Conservation (phyloP, 2,113 vertebrate species). For the Lepus timidus region DNA sequence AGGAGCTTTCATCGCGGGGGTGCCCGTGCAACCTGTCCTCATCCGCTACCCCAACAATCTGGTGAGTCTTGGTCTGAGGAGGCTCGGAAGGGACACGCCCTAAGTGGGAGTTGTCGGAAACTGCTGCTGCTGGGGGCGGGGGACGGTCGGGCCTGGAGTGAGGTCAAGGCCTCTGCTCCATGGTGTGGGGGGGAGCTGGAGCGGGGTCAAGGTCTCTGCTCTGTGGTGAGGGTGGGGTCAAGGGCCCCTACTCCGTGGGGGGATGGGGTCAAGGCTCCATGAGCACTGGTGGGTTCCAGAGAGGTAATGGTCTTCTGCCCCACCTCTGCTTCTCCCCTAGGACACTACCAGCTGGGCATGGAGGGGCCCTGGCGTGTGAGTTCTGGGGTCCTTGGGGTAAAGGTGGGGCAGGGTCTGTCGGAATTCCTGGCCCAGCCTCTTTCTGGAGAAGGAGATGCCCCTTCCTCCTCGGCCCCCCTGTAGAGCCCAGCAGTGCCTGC, state of each 20-base stretch:
- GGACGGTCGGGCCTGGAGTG: background rate
- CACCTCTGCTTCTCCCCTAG: conserved; percentile 71
- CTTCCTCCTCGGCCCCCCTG: background rate
- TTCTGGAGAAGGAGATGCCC: background rate
- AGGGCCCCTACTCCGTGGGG: background rate
- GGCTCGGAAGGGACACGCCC: background rate
- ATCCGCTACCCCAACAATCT: conserved; percentile 92
- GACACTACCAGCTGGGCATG: conserved; percentile 87
- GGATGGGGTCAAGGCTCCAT: background rate
- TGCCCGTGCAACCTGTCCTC: conserved; percentile 94
- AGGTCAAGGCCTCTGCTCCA: background rate
- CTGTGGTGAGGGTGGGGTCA: no score
- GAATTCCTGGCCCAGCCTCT: background rate
- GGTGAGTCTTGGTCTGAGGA: conserved; percentile 87
- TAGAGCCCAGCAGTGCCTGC: background rate
- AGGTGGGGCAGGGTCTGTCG: background rate
- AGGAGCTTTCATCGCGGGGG: conserved; percentile 94
- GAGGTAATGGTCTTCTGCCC: background rate
- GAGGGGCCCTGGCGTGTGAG: conserved; percentile 88
- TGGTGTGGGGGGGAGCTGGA: no score
- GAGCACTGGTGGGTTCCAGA: background rate
- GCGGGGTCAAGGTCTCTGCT: no score
- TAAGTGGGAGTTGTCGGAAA: background rate
- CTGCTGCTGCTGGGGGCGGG: background rate
- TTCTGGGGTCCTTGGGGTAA: conserved; percentile 53